Conservation (phyloP, 1,140 invertebrate species). For the Homarus americanus region DNA sequence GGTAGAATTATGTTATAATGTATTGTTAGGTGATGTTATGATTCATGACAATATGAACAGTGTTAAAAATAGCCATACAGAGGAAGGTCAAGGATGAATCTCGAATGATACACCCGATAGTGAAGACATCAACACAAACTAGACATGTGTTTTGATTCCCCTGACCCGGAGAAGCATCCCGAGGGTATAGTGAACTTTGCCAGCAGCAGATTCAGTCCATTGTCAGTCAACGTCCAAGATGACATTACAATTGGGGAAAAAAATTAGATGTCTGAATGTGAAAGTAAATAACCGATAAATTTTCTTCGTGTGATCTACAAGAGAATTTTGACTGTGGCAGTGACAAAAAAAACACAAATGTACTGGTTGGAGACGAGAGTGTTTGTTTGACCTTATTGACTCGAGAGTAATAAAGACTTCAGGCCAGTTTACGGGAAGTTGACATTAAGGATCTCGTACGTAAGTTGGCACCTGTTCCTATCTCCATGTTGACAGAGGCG, state of each 20-base stretch:
- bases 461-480: not conserved
- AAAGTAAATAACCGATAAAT: not conserved
- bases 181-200: not conserved
- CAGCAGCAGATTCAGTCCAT: not conserved
- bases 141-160: not conserved
- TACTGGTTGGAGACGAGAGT: not conserved
- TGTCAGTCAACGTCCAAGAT: not conserved
- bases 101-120: too few species aligned
- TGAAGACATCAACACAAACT: not conserved
- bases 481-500: not conserved
- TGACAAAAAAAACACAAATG: not conserved
- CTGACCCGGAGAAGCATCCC: not conserved
- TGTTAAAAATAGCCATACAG: too few species aligned
- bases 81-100: too few species aligned
- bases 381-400: not conserved
- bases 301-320: not conserved
- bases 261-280: not conserved
- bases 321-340: not conserved
- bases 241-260: not conserved
- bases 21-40: too few species aligned
- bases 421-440: not conserved
- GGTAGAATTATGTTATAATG: too few species aligned
- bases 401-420: not conserved
- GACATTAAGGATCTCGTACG: not conserved
- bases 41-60: too few species aligned